Conservation (phyloP, 2,888 invertebrate species). For the Erannis defoliaria region DNA sequence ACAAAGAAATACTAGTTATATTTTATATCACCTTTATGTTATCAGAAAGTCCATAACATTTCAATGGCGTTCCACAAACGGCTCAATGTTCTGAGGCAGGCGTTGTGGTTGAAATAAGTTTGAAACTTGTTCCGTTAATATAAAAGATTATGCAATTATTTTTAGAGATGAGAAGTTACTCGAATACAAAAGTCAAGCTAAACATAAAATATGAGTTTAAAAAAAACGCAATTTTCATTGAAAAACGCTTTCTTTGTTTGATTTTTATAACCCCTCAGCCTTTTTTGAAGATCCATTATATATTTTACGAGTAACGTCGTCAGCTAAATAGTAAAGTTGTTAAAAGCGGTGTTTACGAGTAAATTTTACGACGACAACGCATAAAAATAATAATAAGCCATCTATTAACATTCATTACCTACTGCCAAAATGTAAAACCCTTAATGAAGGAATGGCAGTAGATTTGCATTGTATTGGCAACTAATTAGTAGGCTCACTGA, state of each 20-base stretch:
- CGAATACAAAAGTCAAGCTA: background rate
- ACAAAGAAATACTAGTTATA: no score
- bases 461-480: background rate
- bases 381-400: slow-evolving; percentile 9
- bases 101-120: no score
- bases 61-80: no score
- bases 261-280: slow-evolving; percentile 12
- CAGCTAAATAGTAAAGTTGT: slow-evolving; percentile 26
- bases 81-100: no score
- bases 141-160: no score
- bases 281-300: slow-evolving; percentile 16
- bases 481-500: no score
- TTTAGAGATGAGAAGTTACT: background rate
- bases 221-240: background rate
- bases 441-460: no score
- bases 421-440: background rate
- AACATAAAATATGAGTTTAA: background rate
- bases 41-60: no score
- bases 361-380: slow-evolving; percentile 14
- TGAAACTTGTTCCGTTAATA: no score
- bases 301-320: slow-evolving; percentile 30
- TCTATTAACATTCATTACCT: background rate
- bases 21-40: no score
- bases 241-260: slow-evolving; percentile 14
- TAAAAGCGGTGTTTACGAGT: slow-evolving; percentile 22